Evolutionary conservation across 2,888 invertebrate genomes (phyloP), one percentile per base, ranked within the genome.

Genomic region (Pristionchus mayeri): DNA sequence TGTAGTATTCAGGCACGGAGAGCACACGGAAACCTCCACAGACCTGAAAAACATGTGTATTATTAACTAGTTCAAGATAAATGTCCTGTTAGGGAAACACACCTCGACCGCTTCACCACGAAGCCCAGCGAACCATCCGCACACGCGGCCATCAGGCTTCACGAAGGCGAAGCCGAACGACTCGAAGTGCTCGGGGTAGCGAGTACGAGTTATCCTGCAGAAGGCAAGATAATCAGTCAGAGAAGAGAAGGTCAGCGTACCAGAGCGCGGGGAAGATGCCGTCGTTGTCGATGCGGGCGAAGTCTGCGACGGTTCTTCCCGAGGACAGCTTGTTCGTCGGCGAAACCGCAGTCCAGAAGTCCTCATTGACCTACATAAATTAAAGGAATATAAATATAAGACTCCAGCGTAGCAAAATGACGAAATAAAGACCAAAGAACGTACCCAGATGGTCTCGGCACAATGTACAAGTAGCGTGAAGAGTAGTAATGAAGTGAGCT

Each of bases 1-100:
- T 54, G 80, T 60, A 44, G 60, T 37, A 24, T 24, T 54, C 44
- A 44, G 80, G 80, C 57, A 80, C 57, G 80, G 50, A 48, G 27
- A 80, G 60, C 57, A 80, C 80, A n/a, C 80, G 80, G 80, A 80
- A 80, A 13, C 80, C 80, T 21, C 80, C 80, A 27, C 80, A 80
- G 60, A 80, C 80, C 80, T 80, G 40, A 2, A n/a, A 3, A n/a
- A 30, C 27, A 21, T 21, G 24, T n/a, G 16, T 30, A 63, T 27
- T 16, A n/a, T 37, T 37, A 40, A 9, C n/a, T 24, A 24, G 48
- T n/a, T n/a, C n/a, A n/a, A n/a, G n/a, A n/a, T 52, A 11, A 52
- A 52, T 52, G 13, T 16, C 18, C n/a, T n/a, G n/a, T 63, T 27
- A 63, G 63, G 30, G n/a, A n/a, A 54, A 54, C 63, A 34, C 2